Conservation (phyloP, 2,888 invertebrate species). For the Torymus texanus region DNA sequence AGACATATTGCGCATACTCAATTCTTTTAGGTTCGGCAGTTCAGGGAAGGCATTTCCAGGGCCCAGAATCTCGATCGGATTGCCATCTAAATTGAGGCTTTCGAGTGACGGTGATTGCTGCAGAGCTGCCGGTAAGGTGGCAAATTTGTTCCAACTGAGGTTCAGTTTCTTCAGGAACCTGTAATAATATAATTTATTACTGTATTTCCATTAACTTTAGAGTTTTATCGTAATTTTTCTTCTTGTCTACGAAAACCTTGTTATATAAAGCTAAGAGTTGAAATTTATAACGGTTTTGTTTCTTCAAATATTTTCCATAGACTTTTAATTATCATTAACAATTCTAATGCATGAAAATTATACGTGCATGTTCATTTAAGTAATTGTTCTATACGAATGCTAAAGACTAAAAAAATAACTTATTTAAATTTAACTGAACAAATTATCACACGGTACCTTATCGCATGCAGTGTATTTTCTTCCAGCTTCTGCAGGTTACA, state of each 20-base stretch:
- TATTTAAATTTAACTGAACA: too few relatives aligned
- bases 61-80: constrained; percentile 80
- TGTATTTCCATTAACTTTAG: constrained; percentile 1
- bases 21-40: constrained; percentile 79
- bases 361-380: too few relatives aligned
- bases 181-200: constrained; percentile 20
- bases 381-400: too few relatives aligned
- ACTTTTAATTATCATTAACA: too few relatives aligned
- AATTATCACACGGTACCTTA: constrained; percentile 67
- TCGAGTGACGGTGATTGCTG: constrained; percentile 79
- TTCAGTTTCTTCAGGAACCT: constrained; percentile 80
- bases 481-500: constrained; percentile 81
- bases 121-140: constrained; percentile 79
- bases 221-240: too few relatives aligned
- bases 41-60: constrained; percentile 78
- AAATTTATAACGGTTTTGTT: too few relatives aligned
- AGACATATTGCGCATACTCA: constrained; percentile 84
- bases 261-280: too few relatives aligned
- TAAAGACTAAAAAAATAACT: too few relatives aligned
- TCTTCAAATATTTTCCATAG: too few relatives aligned
- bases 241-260: too few relatives aligned
- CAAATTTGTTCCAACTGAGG: constrained; percentile 81
- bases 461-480: constrained; percentile 82
- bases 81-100: constrained; percentile 82
- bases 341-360: too few relatives aligned